These are phyloP conservation scores for Drosophila elegans DNA, from an alignment of 1,140 invertebrate species.

Conservation along the genomic window DNA sequence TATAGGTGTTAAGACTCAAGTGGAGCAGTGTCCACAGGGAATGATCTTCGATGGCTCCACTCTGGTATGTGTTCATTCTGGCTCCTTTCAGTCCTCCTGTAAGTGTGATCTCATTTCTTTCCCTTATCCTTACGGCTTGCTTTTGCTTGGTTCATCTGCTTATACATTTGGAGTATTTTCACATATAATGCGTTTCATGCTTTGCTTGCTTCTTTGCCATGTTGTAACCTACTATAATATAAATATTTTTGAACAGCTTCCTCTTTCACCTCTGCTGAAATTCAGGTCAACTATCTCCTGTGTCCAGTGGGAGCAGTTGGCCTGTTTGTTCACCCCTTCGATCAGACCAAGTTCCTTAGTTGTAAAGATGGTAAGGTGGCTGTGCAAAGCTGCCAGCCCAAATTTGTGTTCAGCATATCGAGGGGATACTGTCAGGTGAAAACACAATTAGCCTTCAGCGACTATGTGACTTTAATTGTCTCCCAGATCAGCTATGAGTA, in stretches of 20 bases:
- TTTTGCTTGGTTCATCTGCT: slow-evolving; percentile 52
- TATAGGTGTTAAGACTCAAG: slow-evolving; percentile 85
- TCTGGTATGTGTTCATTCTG: slow-evolving; percentile 87
- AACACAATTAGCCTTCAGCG: slow-evolving; percentile 85
- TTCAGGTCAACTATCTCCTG: slow-evolving; percentile 28
- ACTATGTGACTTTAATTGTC: slow-evolving; percentile 67
- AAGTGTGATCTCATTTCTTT: slow-evolving; percentile 36
- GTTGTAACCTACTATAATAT: background rate
- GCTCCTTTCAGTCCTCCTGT: slow-evolving; percentile 82
- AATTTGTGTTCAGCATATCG: slow-evolving; percentile 88
- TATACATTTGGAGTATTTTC: slow-evolving; percentile 33
- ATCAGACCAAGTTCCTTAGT: slow-evolving; percentile 88
- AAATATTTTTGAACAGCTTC: slow-evolving; percentile 19
- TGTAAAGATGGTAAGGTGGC: slow-evolving; percentile 87
- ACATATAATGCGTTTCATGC: slow-evolving; percentile 28
- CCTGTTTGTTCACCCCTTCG: slow-evolving; percentile 87
- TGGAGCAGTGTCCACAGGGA: slow-evolving; percentile 88
- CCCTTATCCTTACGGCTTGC: slow-evolving; percentile 16
- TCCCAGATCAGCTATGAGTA: slow-evolving; percentile 63
- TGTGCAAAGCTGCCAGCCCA: slow-evolving; percentile 87
- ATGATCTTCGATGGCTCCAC: slow-evolving; percentile 87
- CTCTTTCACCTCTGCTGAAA: slow-evolving; percentile 56
- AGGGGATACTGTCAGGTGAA: slow-evolving; percentile 87
- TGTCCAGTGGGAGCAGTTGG: slow-evolving; percentile 84
- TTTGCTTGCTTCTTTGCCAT: slow-evolving; percentile 27